Percentiles rank a stretch among this genome's conserved stretches.
Conservation (phyloP, 2,888 invertebrate genomes). For the Isotomurus palustris region DNA sequence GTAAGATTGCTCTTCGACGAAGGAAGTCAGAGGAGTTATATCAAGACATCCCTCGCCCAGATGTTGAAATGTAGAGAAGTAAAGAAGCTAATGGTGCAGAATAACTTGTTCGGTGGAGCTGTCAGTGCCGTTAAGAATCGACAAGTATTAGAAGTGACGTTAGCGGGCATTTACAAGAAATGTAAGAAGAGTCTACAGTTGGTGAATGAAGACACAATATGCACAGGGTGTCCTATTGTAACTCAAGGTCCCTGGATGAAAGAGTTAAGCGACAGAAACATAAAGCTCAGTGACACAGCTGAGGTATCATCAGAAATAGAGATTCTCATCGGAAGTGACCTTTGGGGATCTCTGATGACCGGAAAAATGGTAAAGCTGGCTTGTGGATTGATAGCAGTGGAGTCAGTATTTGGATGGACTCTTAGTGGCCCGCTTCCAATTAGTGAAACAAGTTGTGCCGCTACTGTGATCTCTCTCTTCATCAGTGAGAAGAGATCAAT, state of each 20-base stretch:
- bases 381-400: slow-evolving; percentile 19
- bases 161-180: not conserved
- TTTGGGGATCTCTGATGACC: slow-evolving; percentile 14
- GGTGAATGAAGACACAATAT: slow-evolving; percentile 7
- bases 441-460: not conserved
- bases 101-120: slow-evolving; percentile 38
- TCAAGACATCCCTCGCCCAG: slow-evolving; percentile 34
- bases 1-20: not conserved
- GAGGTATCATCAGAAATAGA: slow-evolving; percentile 10
- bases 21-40: slow-evolving; percentile 1
- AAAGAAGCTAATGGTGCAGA: slow-evolving; percentile 20
- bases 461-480: not conserved
- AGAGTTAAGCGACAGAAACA: not conserved
- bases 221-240: not conserved
- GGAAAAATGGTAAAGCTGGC: slow-evolving; percentile 18
- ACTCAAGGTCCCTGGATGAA: slow-evolving; percentile 5
- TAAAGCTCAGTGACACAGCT: slow-evolving; percentile 6
- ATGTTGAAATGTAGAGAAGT: slow-evolving; percentile 17
- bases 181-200: not conserved
- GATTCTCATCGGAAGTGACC: slow-evolving; percentile 23
- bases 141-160: not conserved
- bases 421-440: not conserved
- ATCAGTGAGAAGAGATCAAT: not conserved
- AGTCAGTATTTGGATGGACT: slow-evolving; percentile 32
- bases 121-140: not conserved